Percentiles rank a stretch among this genome's conserved stretches.
phyloP scores from a whole-genome alignment of 2,113 vertebrate genomes.

The Dasyurus viverrinus region DNA sequence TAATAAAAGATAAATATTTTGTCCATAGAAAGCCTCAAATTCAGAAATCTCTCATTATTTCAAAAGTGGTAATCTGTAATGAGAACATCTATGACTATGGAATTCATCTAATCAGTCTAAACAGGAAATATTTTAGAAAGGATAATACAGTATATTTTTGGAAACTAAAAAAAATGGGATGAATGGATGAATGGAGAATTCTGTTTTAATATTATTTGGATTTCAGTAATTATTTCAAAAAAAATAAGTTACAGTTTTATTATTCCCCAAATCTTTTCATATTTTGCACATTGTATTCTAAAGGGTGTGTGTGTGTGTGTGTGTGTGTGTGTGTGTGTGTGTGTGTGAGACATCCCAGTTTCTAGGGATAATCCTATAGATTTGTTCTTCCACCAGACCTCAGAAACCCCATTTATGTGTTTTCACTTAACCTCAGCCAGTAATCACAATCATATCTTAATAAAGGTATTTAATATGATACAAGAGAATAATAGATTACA shows the following conservation, averaged over 20 bases:
- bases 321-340: too few species aligned
- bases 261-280: background rate
- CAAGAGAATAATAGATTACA: background rate
- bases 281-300: background rate
- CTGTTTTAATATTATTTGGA: background rate
- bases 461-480: background rate
- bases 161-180: background rate
- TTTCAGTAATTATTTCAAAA: slow-evolving; percentile 47
- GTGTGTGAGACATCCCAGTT: background rate
- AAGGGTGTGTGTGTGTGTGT: too few species aligned
- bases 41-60: slow-evolving; percentile 49
- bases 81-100: background rate
- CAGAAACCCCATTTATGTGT: background rate
- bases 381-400: background rate
- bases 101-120: slow-evolving; percentile 39
- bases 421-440: background rate
- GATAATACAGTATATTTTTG: slow-evolving; percentile 36
- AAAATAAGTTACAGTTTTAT: slow-evolving; percentile 15
- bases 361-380: background rate
- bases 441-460: background rate
- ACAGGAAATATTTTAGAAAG: slow-evolving; percentile 27
- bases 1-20: slow-evolving; percentile 47
- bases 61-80: slow-evolving; percentile 50
- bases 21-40: slow-evolving; percentile 25
- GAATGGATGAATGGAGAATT: slow-evolving; percentile 1